Conservation (phyloP, 1,140 invertebrate species). For the Anadara kagoshimensis region DNA sequence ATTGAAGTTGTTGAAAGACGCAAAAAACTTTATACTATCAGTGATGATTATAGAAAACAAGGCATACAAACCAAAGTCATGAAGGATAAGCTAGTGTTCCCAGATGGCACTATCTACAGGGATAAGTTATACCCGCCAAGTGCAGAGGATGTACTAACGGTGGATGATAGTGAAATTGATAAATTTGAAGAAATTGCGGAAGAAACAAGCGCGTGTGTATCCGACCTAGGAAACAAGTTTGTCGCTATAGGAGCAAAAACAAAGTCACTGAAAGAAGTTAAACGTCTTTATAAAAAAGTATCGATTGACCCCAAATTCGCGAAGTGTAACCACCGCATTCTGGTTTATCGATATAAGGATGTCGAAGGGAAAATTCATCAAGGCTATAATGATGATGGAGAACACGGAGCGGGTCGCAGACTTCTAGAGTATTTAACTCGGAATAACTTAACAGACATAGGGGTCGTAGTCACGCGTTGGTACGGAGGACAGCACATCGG, state of each 20-base stretch:
- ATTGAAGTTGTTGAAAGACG: not conserved
- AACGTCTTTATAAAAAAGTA: not conserved
- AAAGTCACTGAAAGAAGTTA: not conserved
- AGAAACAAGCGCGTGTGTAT: not conserved
- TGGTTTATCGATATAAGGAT: no score
- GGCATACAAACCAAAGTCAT: not conserved
- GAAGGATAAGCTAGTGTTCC: not conserved
- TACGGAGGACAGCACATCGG: no score
- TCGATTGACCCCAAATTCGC: not conserved
- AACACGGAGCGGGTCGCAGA: no score
- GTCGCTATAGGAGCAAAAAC: not conserved
- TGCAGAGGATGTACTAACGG: no score
- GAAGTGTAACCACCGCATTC: no score
- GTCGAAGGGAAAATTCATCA: no score
- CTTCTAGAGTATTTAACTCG: no score
- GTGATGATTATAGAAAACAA: not conserved
- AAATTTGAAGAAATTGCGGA: not conserved
- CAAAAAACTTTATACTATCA: slow-evolving; percentile 2
- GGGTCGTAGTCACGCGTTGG: no score
- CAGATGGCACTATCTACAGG: not conserved
- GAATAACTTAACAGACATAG: no score
- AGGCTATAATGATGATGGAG: no score
- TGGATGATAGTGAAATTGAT: not conserved
- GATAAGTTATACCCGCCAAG: not conserved
- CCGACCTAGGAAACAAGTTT: not conserved